Conservation (phyloP, 1,140 invertebrate genomes). For the Vollenhovia emeryi region DNA sequence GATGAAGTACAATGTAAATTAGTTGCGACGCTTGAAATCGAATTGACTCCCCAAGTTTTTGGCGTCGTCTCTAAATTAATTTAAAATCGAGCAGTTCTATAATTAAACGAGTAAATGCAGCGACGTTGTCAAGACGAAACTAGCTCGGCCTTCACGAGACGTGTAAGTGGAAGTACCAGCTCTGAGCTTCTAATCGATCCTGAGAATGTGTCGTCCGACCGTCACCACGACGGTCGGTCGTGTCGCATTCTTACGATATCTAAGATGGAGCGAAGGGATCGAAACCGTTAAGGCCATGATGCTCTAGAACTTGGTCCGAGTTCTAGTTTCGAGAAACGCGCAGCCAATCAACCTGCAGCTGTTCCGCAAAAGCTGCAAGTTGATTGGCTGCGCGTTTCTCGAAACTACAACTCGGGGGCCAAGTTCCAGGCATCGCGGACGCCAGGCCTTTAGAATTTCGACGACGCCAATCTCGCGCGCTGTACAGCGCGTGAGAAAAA, state of each 20-base stretch:
- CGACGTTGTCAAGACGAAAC: not conserved
- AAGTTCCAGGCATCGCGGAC: no score
- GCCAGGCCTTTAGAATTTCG: constrained; percentile 15
- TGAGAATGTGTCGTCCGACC: not conserved
- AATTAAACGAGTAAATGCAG: not conserved
- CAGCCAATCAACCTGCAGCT: no score
- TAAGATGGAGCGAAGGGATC: not conserved
- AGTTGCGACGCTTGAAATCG: not conserved
- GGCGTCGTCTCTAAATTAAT: not conserved
- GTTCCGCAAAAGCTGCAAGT: no score
- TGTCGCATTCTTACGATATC: not conserved
- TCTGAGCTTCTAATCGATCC: not conserved
- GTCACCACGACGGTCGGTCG: not conserved
- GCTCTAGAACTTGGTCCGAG: no score
- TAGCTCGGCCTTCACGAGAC: not conserved
- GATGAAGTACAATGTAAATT: not conserved
- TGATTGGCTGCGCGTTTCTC: no score
- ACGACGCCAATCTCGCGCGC: not conserved
- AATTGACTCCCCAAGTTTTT: not conserved
- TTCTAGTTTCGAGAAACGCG: no score
- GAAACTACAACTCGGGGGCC: no score
- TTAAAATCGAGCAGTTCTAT: not conserved
- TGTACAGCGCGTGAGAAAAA: not conserved
- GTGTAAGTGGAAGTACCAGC: constrained; percentile 19
- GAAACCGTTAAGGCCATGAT: no score